Base-by-base conservation (phyloP, 2,113 vertebrate genomes). In the Paramisgurnus dabryanus region DNA sequence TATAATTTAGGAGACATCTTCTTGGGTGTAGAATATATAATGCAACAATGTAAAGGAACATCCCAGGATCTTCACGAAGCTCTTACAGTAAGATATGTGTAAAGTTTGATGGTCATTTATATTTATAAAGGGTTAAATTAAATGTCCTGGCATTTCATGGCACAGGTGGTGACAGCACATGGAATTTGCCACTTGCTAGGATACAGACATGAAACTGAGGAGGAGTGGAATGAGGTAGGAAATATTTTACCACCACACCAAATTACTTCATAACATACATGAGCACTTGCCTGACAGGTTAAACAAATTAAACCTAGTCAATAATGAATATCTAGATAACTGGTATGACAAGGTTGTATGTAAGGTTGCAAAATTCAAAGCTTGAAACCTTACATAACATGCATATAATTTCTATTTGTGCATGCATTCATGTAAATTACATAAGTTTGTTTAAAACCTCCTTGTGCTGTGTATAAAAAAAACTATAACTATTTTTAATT, bases 121-220 rank as follows among this genome's bases (percentile, higher is more conserved):
- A 12, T 12, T 12, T 58, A 6, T 58, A 7, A 3, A 18, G n/a
- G 6, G 55, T 55, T 15, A 4, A 55, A 15, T 57, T 17, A 15
- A 6, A 17, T 5, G n/a, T n/a, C n/a, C 7, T 18, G 55, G 2
- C 17, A 18, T 58, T 6, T 58, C n/a, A 18, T 18, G 17, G 6
- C 55, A 18, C 86, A 98, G 97, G 95, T 94, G 5, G 93, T 95
- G 0, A 92, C 91, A 3, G 94, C 95, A 15, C 96, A 98, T 2
- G 97, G 97, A 0, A 90, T 98, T 78, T 98, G 97, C 82, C 97
- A 98, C 65, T 88, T 98, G 22, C 87, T 98, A 40, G 97, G 97
- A 43, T 98, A 96, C 90, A 93, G 91, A 72, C 97, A 98, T 7
- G 85, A 90, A 76, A 95, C 94, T 0, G 87, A 94, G 22, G 84